Base-by-base conservation (phyloP, 1,140 invertebrate species). In the Zaprionus inermis region DNA sequence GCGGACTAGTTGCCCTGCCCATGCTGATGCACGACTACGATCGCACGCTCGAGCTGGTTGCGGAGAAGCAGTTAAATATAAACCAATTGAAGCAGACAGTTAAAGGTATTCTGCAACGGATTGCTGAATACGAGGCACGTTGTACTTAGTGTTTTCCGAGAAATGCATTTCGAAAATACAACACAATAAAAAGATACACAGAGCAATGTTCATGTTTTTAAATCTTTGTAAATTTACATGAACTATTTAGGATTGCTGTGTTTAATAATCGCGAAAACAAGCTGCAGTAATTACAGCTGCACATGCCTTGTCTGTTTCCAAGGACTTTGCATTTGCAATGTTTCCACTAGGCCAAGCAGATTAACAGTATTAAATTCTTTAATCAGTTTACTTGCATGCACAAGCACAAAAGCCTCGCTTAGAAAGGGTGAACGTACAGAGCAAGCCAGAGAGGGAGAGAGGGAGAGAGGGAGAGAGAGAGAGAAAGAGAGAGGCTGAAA, bases 331-430 rank as follows among this genome's bases (percentile, higher is more conserved):
- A 51, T 51, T 61, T 2, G 38, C 38, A 44, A 44, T 54, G 61
- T 78, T 90, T 90, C 82, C 80, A 78, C 88, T 90, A 83, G 55
- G 76, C 82, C 77, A 83, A 90, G 88, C 88, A 79, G 72, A 90
- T 90, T 90, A 90, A 90, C 80, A 76, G 74, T 79, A 88, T 90
- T 90, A 90, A 81, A 86, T 91, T 83, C 70, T 76, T 86, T 90
- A 90, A 90, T 90, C 83, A 88, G 83, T 88, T 88, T 82, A 88
- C 83, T 74, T 81, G 82, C 76, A 70, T 88, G 83, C 76, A 80
- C 82, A 88, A 79, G 57, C 54, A 85, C 82, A 82, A 86, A 85
- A 77, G 75, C 63, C 54, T 36, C 60, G 61, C 69, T 73, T 55
- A 46, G 81, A 68, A 59, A 18, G 41, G 60, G 22, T n/a, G n/a